Evolutionary conservation across 2,888 invertebrate genomes (phyloP).

Genomic region (Mimas tiliae): DNA sequence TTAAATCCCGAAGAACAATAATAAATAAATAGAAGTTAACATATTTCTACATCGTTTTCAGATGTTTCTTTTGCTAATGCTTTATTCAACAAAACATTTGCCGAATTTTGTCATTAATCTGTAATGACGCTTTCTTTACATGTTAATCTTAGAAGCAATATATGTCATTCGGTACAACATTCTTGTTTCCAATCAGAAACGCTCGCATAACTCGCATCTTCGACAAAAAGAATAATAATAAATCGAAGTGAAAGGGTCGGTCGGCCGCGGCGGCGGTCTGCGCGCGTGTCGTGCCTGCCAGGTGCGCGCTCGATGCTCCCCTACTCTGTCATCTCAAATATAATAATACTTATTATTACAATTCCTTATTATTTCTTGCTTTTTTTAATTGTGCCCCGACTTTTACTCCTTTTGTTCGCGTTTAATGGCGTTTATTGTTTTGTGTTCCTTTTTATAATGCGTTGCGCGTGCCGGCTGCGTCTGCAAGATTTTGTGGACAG

Average conservation of each 20-base stretch:
- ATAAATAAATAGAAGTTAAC: too few relatives aligned
- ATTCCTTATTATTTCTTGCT: conserved; percentile 83
- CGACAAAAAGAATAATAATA: conserved; percentile 24
- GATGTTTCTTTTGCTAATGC: too few relatives aligned
- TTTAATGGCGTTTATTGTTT: conserved; percentile 83
- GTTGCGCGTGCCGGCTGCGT: conserved; percentile 76
- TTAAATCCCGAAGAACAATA: too few relatives aligned
- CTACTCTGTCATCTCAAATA: conserved; percentile 62
- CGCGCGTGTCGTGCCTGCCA: conserved; percentile 69
- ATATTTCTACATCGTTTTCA: too few relatives aligned
- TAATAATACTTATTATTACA: conserved; percentile 83
- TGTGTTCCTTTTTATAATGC: conserved; percentile 66
- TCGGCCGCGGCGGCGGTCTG: conserved; percentile 40
- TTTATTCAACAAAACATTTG: not conserved
- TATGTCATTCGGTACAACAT: not conserved
- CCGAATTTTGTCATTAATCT: too few relatives aligned
- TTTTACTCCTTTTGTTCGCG: conserved; percentile 81
- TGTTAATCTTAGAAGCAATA: not conserved
- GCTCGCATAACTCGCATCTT: conserved; percentile 11
- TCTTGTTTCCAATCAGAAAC: conserved; percentile 22
- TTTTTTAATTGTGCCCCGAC: conserved; percentile 79
- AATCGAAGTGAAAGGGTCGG: conserved; percentile 27
- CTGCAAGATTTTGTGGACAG: conserved; percentile 64
- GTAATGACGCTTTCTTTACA: too few relatives aligned
- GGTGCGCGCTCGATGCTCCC: conserved; percentile 63